These are phyloP conservation scores for Petromus typicus DNA, from an alignment of 2,113 vertebrate genomes.

Conservation along the genomic window DNA sequence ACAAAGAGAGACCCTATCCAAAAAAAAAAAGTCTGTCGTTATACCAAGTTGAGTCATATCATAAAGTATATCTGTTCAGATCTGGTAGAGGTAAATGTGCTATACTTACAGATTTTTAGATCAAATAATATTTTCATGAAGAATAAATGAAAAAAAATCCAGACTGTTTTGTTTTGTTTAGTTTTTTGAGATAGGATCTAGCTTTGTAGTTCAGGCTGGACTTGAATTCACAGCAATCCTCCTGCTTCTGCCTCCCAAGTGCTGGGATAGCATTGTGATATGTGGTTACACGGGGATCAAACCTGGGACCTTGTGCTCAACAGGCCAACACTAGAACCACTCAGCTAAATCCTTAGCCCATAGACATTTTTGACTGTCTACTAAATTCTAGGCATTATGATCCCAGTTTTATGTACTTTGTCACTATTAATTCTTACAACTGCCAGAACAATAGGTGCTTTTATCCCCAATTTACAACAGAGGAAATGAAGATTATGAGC, in stretches of 20 bases:
- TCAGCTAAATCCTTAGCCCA: too few species aligned
- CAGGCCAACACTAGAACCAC: too few species aligned
- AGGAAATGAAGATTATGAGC: background rate
- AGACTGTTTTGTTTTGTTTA: background rate
- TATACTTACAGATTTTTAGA: constrained; percentile 26
- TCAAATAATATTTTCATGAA: constrained; percentile 22
- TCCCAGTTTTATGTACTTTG: background rate
- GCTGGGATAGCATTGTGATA: background rate
- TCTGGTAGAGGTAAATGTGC: background rate
- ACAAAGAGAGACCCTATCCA: too few species aligned
- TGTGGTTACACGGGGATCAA: too few species aligned
- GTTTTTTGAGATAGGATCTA: background rate
- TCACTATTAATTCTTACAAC: background rate
- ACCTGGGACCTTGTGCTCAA: too few species aligned
- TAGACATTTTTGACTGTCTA: constrained; percentile 3
- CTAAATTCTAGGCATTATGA: background rate
- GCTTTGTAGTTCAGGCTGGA: background rate
- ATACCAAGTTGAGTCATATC: too few species aligned
- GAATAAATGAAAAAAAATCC: background rate
- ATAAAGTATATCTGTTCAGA: background rate
- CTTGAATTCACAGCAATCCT: background rate
- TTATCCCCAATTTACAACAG: background rate
- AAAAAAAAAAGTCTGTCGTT: too few species aligned
- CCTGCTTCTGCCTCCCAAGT: background rate
- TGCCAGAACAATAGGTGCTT: background rate